phyloP scores from a whole-genome alignment of 2,888 invertebrate species.

The Scaeva pyrastri region DNA sequence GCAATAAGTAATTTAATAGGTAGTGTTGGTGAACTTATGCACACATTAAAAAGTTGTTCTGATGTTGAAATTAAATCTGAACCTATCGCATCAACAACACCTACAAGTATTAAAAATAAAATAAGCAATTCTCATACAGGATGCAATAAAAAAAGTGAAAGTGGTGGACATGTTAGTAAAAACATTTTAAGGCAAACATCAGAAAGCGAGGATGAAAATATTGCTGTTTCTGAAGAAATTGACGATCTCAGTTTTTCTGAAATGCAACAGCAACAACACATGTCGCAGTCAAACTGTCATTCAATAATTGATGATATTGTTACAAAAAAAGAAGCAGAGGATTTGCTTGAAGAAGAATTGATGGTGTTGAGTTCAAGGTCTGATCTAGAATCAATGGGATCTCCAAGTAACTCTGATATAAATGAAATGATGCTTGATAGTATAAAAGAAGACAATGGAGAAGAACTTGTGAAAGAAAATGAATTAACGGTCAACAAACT shows the following conservation, averaged over 20 bases:
- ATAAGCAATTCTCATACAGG: constrained; percentile 79
- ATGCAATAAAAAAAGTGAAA: constrained; percentile 77
- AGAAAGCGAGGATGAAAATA: constrained; percentile 30
- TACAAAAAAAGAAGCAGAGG: constrained; percentile 82
- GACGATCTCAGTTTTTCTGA: constrained; percentile 58
- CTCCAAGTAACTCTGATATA: constrained; percentile 84
- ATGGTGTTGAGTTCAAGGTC: constrained; percentile 82
- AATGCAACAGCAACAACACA: constrained; percentile 46
- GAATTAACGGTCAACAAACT: constrained; percentile 81
- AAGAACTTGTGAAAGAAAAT: constrained; percentile 87
- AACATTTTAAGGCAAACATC: constrained; percentile 76
- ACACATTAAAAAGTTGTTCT: constrained; percentile 79
- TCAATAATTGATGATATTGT: constrained; percentile 73
- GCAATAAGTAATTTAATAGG: constrained; percentile 80
- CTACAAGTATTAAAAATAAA: constrained; percentile 83
- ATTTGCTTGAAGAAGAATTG: constrained; percentile 82
- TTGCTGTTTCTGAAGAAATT: constrained; percentile 43
- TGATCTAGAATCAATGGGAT: constrained; percentile 86
- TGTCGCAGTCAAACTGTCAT: constrained; percentile 31
- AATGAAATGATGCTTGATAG: constrained; percentile 85
- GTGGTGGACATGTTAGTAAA: constrained; percentile 77
- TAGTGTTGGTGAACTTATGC: constrained; percentile 26
- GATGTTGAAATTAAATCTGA: constrained; percentile 82
- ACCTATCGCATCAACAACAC: constrained; percentile 80
- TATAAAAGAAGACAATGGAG: constrained; percentile 88